These are phyloP conservation scores for Hypercompe scribonia DNA, from an alignment of 2,888 invertebrate species.

Conservation along the genomic window DNA sequence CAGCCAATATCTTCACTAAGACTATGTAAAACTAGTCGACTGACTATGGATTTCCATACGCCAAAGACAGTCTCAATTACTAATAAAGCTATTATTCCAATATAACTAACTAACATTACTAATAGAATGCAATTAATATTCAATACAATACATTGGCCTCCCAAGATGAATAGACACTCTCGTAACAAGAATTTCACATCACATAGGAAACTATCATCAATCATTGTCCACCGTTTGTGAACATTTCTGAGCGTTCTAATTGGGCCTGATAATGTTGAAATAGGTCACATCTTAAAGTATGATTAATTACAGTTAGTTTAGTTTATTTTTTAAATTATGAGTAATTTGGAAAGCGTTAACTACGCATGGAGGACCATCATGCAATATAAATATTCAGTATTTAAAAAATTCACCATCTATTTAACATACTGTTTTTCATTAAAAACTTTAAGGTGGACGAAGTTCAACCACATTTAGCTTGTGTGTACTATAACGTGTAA, in stretches of 20 bases:
- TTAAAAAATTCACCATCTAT: too few relatives aligned
- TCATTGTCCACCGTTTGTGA: conserved; percentile 62
- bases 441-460: background rate
- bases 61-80: background rate
- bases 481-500: background rate
- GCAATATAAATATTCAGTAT: too few relatives aligned
- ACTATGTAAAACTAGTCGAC: background rate
- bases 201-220: conserved; percentile 61
- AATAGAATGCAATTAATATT: conserved; percentile 27
- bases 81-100: background rate
- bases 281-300: conserved; percentile 55
- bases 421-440: background rate
- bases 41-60: background rate
- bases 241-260: conserved; percentile 60
- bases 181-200: conserved; percentile 52
- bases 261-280: conserved; percentile 59
- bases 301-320: conserved; percentile 54
- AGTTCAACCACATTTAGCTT: background rate
- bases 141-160: conserved; percentile 19
- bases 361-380: too few relatives aligned
- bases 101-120: conserved; percentile 4
- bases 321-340: conserved; percentile 20
- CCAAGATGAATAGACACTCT: conserved; percentile 40
- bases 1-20: background rate
- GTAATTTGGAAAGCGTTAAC: background rate